These are phyloP conservation scores for Nemotelus nigrinus DNA, from an alignment of 2,888 invertebrate species.

Conservation along the genomic window DNA sequence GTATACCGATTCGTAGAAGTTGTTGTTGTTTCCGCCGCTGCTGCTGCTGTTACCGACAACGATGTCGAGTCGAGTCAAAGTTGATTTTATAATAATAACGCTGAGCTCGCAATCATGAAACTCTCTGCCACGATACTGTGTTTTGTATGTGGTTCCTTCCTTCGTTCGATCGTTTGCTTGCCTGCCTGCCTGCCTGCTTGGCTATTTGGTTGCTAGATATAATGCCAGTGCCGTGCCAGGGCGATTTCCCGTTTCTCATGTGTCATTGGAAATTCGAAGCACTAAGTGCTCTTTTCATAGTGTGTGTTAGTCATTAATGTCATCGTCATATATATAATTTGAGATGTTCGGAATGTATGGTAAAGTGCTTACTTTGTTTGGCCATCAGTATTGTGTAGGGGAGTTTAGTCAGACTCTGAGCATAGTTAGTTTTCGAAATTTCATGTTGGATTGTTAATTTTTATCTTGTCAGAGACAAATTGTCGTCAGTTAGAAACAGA, in stretches of 20 bases:
- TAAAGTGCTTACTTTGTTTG: not conserved
- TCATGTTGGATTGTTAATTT: no score
- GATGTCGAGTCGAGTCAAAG: slow-evolving; percentile 7
- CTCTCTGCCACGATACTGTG: not conserved
- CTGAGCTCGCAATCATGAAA: slow-evolving; percentile 29
- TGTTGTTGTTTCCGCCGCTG: not conserved
- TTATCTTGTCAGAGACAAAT: no score
- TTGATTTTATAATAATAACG: slow-evolving; percentile 20
- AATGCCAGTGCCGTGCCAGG: slow-evolving; percentile 26
- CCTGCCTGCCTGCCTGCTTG: not conserved
- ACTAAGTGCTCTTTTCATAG: slow-evolving; percentile 30
- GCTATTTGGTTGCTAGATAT: not conserved
- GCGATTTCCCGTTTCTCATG: slow-evolving; percentile 37
- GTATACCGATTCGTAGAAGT: not conserved
- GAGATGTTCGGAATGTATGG: slow-evolving; percentile 21
- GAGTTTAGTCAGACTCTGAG: not conserved
- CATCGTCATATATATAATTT: slow-evolving; percentile 36
- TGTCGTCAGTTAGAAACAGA: no score
- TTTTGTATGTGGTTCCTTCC: no score
- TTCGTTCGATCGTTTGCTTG: not conserved
- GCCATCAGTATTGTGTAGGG: slow-evolving; percentile 5
- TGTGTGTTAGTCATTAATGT: slow-evolving; percentile 37
- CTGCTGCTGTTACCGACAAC: no score
- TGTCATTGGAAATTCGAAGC: slow-evolving; percentile 39
- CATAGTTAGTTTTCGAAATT: not conserved